These are phyloP conservation scores for Naso thynnoides DNA, from an alignment of 2,797 vertebrate genomes.

Conservation along the genomic window DNA sequence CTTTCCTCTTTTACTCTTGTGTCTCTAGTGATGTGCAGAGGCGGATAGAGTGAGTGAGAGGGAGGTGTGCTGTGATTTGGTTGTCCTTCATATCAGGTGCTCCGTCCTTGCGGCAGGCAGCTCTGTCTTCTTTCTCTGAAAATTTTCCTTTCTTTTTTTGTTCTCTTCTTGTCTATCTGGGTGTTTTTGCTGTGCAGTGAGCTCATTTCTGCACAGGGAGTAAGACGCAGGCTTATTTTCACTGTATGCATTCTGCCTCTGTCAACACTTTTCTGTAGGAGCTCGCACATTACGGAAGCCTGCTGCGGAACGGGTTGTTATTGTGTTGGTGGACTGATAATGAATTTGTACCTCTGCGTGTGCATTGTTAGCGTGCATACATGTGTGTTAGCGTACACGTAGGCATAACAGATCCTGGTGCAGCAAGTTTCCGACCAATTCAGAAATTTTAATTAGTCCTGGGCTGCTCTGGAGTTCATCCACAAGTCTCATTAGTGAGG, in stretches of 20 bases:
- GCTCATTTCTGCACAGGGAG: conserved; percentile 48
- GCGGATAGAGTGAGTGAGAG: conserved; percentile 2
- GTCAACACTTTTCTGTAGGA: conserved; percentile 65
- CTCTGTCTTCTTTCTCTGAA: conserved; percentile 55
- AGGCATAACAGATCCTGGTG: conserved; percentile 34
- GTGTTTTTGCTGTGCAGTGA: conserved; percentile 44
- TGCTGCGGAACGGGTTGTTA: conserved; percentile 24
- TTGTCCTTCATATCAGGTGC: conserved; percentile 73
- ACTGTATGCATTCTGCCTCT: conserved; percentile 57
- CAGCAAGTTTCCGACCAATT: conserved; percentile 34
- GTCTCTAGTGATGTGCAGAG: conserved; percentile 64
- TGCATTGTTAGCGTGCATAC: conserved; percentile 9
- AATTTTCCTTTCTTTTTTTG: conserved; percentile 23
- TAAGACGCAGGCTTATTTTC: conserved; percentile 53
- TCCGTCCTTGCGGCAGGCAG: conserved; percentile 71
- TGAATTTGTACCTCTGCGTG: conserved; percentile 22
- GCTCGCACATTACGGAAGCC: conserved; percentile 41
- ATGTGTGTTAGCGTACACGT: conserved; percentile 29
- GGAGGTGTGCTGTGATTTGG: conserved; percentile 51
- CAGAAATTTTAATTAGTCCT: conserved; percentile 72
- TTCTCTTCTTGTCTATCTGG: conserved; percentile 31
- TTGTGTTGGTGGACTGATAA: conserved; percentile 16
- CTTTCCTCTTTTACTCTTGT: conserved; percentile 34
- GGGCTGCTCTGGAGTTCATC: conserved; percentile 59
- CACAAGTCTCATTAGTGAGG: conserved; percentile 68